Base-by-base conservation (phyloP, 2,113 vertebrate species). In the Tachysurus fulvidraco region DNA sequence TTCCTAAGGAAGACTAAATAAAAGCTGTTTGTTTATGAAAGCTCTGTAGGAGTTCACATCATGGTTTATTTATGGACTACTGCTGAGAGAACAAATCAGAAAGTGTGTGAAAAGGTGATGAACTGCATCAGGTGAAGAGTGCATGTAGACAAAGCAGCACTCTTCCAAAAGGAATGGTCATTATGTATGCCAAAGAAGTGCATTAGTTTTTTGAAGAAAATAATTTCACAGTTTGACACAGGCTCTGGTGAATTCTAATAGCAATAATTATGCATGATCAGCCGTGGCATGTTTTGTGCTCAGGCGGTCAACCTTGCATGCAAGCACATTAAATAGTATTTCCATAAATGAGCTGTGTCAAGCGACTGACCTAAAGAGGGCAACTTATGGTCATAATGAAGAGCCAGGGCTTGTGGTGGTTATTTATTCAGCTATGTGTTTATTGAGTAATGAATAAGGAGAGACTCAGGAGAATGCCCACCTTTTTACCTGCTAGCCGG, bases 371-470 rank as follows among this genome's bases (percentile, higher is more conserved):
- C 65, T 21, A 73, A 71, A 86, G 30, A n/a, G 64, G 64, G 81
- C 79, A 79, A 86, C 52, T 78, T 64, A 46, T 60, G 41, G 80
- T 83, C 88, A 73, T 86, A 64, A 60, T 82, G 25, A 83, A 81
- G 30, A 83, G 83, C 60, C 41, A n/a, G 69, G 46, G 52, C 1
- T 69, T 71, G 12, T 85, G 77, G 59, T 80, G 62, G 41, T 50
- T 81, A 73, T 67, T 86, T 81, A 71, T 86, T 81, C 65, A 60
- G 78, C 52, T 30, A 14, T 73, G 65, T 81, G 78, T 41, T 81
- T 81, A 86, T 86, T 86, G 76, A 89, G 82, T 87, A 89, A 89
- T 87, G 71, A 89, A 87, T 86, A 85, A 83, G 83, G 12, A 69
- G 54, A 54, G 65, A 77, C 83, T 41, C 69, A 46, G 71, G 71